Conservation (phyloP, 1,140 invertebrate genomes). For the Magallana gigas region DNA sequence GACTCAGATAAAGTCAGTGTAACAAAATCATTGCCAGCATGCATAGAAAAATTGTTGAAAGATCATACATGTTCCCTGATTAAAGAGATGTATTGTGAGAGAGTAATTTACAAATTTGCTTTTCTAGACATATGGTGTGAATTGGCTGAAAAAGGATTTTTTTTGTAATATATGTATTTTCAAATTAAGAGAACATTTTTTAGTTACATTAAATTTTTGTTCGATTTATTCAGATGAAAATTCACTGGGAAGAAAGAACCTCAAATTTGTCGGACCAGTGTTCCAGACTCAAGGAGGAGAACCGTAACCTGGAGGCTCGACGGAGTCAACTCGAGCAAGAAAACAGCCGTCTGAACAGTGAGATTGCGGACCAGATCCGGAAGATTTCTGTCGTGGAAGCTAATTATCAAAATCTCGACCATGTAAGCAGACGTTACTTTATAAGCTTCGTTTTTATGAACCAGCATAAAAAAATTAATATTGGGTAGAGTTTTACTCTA, state of each 20-base stretch:
- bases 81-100: no score
- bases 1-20: no score
- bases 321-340: slow-evolving; percentile 68
- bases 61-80: no score
- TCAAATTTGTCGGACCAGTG: slow-evolving; percentile 67
- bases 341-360: slow-evolving; percentile 64
- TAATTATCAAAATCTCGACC: slow-evolving; percentile 60
- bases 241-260: slow-evolving; percentile 71
- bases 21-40: slow-evolving; percentile 47
- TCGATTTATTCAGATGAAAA: not conserved
- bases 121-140: no score
- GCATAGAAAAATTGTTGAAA: slow-evolving; percentile 24
- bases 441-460: no score
- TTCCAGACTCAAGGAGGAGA: slow-evolving; percentile 70
- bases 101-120: no score
- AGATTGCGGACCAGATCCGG: slow-evolving; percentile 66
- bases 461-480: no score
- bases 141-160: no score
- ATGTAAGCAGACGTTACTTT: not conserved
- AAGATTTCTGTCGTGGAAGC: slow-evolving; percentile 72
- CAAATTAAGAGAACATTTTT: no score
- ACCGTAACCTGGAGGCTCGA: slow-evolving; percentile 66
- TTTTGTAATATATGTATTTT: no score
- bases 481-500: no score
- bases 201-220: no score